phyloP scores from a whole-genome alignment of 2,888 invertebrate species.

The Ischnura elegans region DNA sequence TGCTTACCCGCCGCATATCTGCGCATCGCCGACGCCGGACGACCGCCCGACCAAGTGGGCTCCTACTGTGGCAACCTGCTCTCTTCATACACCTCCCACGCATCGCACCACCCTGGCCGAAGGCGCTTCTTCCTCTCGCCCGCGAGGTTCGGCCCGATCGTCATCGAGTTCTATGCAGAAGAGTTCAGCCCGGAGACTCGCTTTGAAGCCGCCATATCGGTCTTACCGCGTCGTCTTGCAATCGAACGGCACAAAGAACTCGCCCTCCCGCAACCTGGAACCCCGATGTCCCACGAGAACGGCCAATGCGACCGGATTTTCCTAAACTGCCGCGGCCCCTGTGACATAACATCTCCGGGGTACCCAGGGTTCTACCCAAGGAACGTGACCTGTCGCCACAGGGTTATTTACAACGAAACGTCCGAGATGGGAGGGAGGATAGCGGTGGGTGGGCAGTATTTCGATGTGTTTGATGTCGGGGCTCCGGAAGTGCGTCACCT shows the following conservation, averaged over 20 bases:
- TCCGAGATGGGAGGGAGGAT: background rate
- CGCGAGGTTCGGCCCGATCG: background rate
- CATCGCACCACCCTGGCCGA: background rate
- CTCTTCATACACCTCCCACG: background rate
- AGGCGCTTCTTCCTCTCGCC: constrained; percentile 41
- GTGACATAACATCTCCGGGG: constrained; percentile 52
- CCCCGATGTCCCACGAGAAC: background rate
- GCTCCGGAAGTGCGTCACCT: constrained; percentile 30
- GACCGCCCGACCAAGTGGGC: background rate
- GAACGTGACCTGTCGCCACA: constrained; percentile 49
- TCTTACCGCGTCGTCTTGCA: constrained; percentile 7
- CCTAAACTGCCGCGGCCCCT: constrained; percentile 44
- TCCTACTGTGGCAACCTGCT: constrained; percentile 39
- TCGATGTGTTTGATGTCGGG: constrained; percentile 33
- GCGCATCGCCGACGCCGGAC: constrained; percentile 46
- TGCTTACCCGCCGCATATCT: constrained; percentile 3
- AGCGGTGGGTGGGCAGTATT: constrained; percentile 50
- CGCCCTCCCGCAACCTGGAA: constrained; percentile 27
- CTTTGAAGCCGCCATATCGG: constrained; percentile 37
- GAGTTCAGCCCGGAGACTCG: background rate
- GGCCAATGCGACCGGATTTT: constrained; percentile 33
- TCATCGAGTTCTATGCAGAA: constrained; percentile 47
- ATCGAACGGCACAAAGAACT: constrained; percentile 55
- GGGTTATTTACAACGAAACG: constrained; percentile 53
- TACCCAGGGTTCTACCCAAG: constrained; percentile 55